Evolutionary conservation across 2,113 vertebrate genomes (phyloP).

Genomic region (Myotis davidii): DNA sequence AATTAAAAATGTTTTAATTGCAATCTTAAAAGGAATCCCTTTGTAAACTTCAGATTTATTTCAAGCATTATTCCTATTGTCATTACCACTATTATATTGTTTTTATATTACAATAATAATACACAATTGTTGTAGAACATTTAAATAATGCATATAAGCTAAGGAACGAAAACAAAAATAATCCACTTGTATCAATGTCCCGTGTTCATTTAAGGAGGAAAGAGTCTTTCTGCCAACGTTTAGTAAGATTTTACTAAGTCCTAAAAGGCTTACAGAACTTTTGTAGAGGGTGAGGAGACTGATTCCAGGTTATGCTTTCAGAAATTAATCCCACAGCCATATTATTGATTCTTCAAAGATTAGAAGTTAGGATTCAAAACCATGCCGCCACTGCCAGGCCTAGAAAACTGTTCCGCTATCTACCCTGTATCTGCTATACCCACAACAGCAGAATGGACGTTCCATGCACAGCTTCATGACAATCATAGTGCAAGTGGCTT

Average conservation of each 20-base stretch:
- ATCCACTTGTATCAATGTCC: not conserved
- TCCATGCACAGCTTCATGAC: not conserved
- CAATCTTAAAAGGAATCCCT: not conserved
- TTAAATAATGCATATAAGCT: not conserved
- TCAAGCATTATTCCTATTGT: not conserved
- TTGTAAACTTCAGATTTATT: conserved; percentile 17
- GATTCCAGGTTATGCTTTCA: not conserved
- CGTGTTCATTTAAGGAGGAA: not conserved
- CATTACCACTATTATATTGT: not conserved
- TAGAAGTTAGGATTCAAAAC: not conserved
- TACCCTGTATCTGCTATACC: not conserved
- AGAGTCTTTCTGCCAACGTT: not conserved
- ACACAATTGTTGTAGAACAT: not conserved
- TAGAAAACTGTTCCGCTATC: not conserved
- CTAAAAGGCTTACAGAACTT: not conserved
- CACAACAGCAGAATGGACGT: not conserved
- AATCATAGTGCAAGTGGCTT: not conserved
- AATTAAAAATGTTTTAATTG: not conserved
- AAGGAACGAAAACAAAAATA: not conserved
- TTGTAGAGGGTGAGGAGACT: not conserved
- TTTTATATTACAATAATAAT: conserved; percentile 14
- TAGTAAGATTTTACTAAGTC: not conserved
- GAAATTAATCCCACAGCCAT: not conserved
- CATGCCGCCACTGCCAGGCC: no score
- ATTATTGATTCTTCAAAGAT: not conserved